Percentiles rank a stretch among this genome's conserved stretches.
Conservation (phyloP, 2,797 vertebrate genomes). For the Peromyscus attwateri region DNA sequence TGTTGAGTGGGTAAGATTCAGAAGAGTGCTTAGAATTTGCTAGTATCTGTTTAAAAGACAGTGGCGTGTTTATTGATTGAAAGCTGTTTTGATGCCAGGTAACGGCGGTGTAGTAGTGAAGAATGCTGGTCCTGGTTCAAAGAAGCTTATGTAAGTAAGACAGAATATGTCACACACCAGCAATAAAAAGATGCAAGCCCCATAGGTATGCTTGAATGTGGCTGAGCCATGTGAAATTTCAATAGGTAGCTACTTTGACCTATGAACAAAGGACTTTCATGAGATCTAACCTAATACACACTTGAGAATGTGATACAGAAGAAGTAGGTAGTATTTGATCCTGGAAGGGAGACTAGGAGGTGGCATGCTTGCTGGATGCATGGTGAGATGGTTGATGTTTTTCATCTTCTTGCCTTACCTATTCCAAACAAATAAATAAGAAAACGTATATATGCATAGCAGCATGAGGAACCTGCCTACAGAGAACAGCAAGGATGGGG, state of each 20-base stretch:
- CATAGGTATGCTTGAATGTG: background rate
- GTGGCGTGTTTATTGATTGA: background rate
- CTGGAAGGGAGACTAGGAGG: background rate
- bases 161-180: too few species aligned
- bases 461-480: background rate
- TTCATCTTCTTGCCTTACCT: background rate
- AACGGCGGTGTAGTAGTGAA: background rate
- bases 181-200: background rate
- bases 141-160: background rate
- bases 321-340: background rate
- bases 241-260: background rate
- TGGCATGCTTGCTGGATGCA: background rate
- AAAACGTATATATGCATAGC: background rate
- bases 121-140: background rate
- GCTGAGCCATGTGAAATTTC: background rate
- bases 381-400: background rate
- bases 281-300: background rate
- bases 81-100: background rate
- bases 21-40: fast-evolving
- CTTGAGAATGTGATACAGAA: background rate
- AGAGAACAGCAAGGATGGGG: background rate
- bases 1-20: background rate
- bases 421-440: slow-evolving; percentile 52
- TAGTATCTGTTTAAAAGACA: background rate
- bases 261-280: background rate